Evolutionary conservation across 2,797 vertebrate species (phyloP).

Genomic region (Squalus acanthias): DNA sequence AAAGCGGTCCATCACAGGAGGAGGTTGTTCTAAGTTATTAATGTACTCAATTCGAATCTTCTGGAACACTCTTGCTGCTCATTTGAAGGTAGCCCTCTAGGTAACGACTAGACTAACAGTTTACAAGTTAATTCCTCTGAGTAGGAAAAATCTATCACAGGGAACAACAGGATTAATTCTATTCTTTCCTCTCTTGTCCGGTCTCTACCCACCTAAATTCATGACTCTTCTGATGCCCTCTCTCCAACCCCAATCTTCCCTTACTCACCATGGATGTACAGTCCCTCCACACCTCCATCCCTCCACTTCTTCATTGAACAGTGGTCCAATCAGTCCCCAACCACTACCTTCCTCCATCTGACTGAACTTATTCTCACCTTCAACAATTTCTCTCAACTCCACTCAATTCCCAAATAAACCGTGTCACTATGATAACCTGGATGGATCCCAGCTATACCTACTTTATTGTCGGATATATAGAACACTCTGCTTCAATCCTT

Average conservation of each 20-base stretch:
- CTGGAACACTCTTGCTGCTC: background rate
- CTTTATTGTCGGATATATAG: no score
- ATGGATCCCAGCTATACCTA: background rate
- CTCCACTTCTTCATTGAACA: background rate
- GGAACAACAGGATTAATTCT: background rate
- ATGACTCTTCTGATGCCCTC: background rate
- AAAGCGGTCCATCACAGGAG: background rate
- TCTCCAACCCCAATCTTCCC: background rate
- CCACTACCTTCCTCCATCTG: background rate
- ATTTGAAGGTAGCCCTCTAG: background rate
- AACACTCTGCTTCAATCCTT: no score
- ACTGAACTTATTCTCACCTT: background rate
- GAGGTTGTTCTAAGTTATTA: background rate
- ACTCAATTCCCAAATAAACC: background rate
- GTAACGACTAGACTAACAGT: background rate
- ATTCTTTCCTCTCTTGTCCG: background rate
- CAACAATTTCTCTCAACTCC: background rate
- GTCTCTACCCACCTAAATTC: background rate
- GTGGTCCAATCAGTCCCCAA: background rate
- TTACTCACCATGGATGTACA: background rate
- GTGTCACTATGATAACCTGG: background rate
- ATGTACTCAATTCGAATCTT: background rate
- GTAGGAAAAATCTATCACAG: background rate
- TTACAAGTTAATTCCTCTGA: background rate
- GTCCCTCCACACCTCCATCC: background rate